These are phyloP conservation scores for Muscicapa striata DNA, from an alignment of 2,797 vertebrate species.

Conservation along the genomic window DNA sequence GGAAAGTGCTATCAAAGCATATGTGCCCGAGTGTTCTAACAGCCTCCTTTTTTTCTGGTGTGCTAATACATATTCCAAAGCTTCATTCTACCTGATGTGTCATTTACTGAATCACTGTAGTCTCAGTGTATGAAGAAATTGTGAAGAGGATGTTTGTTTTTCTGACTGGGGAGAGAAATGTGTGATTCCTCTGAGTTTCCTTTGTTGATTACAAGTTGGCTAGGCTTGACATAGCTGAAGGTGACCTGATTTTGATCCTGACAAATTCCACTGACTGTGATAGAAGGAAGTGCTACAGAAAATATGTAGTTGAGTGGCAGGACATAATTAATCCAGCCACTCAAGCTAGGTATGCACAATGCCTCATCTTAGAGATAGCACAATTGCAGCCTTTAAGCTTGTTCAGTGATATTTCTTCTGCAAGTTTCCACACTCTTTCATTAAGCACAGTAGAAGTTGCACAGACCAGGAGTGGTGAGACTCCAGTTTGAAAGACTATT, in stretches of 20 bases:
- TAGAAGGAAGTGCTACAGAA: not conserved
- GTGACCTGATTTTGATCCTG: slow-evolving; percentile 21
- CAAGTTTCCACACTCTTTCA: not conserved
- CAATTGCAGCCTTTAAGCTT: not conserved
- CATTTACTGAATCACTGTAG: not conserved
- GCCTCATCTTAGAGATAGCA: not conserved
- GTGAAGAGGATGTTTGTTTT: not conserved
- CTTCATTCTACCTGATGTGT: not conserved
- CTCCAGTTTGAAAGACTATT: not conserved
- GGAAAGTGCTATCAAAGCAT: not conserved
- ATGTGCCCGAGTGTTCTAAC: not conserved
- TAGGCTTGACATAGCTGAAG: not conserved
- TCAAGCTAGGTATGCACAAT: not conserved
- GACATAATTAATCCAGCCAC: not conserved
- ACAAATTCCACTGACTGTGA: not conserved
- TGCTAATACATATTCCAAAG: not conserved
- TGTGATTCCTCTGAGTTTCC: not conserved
- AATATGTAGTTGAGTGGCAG: not conserved
- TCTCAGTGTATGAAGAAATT: not conserved
- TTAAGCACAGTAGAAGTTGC: not conserved
- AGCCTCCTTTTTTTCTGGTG: not conserved
- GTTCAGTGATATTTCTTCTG: not conserved
- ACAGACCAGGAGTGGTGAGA: not conserved
- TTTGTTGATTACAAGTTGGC: not conserved
- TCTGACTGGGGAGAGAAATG: not conserved